These are phyloP conservation scores for Podabrus alpinus DNA, from an alignment of 2,888 invertebrate species.

Conservation along the genomic window DNA sequence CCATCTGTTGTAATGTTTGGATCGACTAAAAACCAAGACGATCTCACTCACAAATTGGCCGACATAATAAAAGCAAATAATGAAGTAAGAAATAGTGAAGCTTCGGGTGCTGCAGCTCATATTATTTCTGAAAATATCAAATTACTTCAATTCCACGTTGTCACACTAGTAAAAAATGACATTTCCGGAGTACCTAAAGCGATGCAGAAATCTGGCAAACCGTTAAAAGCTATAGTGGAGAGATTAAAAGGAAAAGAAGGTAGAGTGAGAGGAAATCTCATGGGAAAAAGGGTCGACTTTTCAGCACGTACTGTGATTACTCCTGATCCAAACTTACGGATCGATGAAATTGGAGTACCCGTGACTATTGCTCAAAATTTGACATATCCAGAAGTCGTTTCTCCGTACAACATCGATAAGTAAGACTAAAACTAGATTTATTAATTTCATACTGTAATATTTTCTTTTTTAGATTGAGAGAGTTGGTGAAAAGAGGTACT, in stretches of 20 bases:
- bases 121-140: constrained; percentile 96
- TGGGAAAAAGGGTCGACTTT: constrained; percentile 99
- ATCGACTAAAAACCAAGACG: constrained; percentile 98
- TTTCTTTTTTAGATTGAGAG: constrained; percentile 67
- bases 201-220: constrained; percentile 98
- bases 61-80: constrained; percentile 99
- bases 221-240: constrained; percentile 96
- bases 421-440: constrained; percentile 48
- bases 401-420: constrained; percentile 98
- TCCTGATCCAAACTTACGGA: constrained; percentile 91
- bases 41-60: constrained; percentile 97
- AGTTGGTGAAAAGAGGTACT: constrained; percentile 93
- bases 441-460: neutral
- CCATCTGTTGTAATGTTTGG: constrained; percentile 99
- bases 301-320: constrained; percentile 99
- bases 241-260: constrained; percentile 98
- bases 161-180: constrained; percentile 96
- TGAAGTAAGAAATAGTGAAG: constrained; percentile 92
- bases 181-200: constrained; percentile 98
- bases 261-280: constrained; percentile 96
- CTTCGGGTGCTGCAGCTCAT: constrained; percentile 95
- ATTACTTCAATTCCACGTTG: constrained; percentile 98
- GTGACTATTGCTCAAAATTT: constrained; percentile 97
- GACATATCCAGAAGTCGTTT: constrained; percentile 98
- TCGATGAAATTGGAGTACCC: constrained; percentile 96